Evolutionary conservation across 2,888 invertebrate genomes (phyloP), one percentile per base, ranked within the genome.

Genomic region (Diplolepis rosae): DNA sequence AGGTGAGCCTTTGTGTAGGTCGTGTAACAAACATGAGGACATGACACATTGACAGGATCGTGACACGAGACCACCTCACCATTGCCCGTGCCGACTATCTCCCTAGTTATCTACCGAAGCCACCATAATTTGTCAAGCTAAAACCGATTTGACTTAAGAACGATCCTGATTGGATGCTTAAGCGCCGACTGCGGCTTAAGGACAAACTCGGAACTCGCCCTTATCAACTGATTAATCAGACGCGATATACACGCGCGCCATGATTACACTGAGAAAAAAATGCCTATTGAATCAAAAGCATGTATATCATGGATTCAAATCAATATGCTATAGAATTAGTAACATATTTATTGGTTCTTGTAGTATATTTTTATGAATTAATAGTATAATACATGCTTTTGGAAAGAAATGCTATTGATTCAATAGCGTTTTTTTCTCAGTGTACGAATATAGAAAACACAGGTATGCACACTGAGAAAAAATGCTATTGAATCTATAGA

Each of bases 71-170:
- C 80, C 83, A 83, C 82, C 80, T 78, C 72, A 70, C 67, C 73
- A 71, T 80, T 72, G 70, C 73, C 54, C 70, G 66, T 72, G 72
- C 72, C 72, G 74, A 72, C 70, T 83, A 80, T 81, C 79, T 74
- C 48, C 15, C 69, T 71, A 70, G 72, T 73, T 79, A 80, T 82
- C 80, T 81, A 22, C 35, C 71, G 61, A 56, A 52, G 74, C 77
- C 77, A 79, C 75, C 66, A 80, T 76, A 84, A 83, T 84, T 84
- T 82, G 83, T 84, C 84, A 84, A 81, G 77, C 68, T 65, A 54
- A 74, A 76, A 68, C 70, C 72, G 80, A 76, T 76, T 70, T 68
- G 65, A 28, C 66, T 51, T 18, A 61, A 61, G 69, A 50, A 70
- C 52, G 68, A 71, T 51, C 27, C 65, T 76, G 81, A 78, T 79